phyloP scores from a whole-genome alignment of 2,797 vertebrate species.

The Anguilla pacifica region DNA sequence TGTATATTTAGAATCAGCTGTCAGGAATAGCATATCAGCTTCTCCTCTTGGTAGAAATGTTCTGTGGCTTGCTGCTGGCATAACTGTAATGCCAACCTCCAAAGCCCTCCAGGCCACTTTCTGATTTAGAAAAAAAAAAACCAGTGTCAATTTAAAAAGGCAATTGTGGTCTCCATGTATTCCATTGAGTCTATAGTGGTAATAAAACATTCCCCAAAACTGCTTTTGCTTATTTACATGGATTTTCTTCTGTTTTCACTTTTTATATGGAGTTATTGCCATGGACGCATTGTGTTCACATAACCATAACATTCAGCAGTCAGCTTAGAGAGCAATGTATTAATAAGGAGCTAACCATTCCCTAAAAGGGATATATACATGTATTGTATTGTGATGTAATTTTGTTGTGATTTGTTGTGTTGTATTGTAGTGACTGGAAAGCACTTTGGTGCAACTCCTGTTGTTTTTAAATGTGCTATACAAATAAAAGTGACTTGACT shows the following conservation, averaged over 20 bases:
- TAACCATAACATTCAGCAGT: neutral
- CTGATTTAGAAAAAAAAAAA: neutral
- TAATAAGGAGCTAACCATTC: neutral
- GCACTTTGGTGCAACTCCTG: too few relatives aligned
- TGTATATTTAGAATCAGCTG: slow-evolving; percentile 21
- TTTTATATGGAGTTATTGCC: neutral
- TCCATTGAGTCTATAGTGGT: neutral
- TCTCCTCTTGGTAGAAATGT: neutral
- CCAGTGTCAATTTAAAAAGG: neutral
- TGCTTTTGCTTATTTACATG: neutral
- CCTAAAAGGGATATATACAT: too few relatives aligned
- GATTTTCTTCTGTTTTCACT: neutral
- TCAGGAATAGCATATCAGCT: slow-evolving; percentile 13
- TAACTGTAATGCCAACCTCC: neutral
- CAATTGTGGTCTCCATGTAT: neutral
- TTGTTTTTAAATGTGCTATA: too few relatives aligned
- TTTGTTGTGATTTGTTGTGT: too few relatives aligned
- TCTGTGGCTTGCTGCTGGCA: neutral
- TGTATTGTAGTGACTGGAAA: too few relatives aligned
- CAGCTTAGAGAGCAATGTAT: neutral
- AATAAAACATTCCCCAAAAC: too few relatives aligned
- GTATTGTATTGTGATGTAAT: too few relatives aligned
- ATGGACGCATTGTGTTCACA: neutral
- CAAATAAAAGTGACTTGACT: too few relatives aligned
- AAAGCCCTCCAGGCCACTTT: neutral